Percentiles rank a stretch among this genome's conserved stretches.
These are phyloP conservation scores for Trilocha varians DNA, from an alignment of 2,888 invertebrate species.

Conservation along the genomic window DNA sequence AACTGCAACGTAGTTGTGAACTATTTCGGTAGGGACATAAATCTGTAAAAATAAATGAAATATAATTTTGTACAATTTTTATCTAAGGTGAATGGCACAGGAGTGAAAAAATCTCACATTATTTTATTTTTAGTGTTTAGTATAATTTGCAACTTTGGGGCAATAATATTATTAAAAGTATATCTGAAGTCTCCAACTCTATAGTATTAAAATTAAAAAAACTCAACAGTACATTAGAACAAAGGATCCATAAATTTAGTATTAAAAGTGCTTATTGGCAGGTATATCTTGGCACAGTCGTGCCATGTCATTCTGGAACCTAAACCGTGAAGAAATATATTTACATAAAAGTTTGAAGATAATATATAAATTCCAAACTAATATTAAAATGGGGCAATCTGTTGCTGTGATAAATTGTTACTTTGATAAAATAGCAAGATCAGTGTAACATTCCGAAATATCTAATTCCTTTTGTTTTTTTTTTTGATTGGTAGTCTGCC, in stretches of 20 bases:
- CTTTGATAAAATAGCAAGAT: neutral
- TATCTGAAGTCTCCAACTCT: neutral
- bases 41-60: neutral
- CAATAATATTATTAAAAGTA: neutral
- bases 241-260: no score
- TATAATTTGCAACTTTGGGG: neutral
- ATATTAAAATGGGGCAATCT: neutral
- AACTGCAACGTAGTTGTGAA: neutral
- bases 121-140: neutral
- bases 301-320: no score
- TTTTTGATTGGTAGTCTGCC: conserved; percentile 15
- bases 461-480: neutral
- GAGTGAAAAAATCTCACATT: neutral
- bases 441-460: conserved; percentile 34
- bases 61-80: neutral
- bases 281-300: no score
- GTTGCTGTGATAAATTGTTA: neutral
- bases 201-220: no score
- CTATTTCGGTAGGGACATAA: neutral
- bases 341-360: no score
- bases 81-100: neutral
- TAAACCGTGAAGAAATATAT: no score
- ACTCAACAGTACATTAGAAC: no score
- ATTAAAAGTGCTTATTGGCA: no score
- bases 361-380: no score